A percentile compares a stretch with the other conserved stretches of the same genome.
These are phyloP conservation scores for Gila robusta DNA, from an alignment of 2,797 vertebrate genomes.

Conservation along the genomic window DNA sequence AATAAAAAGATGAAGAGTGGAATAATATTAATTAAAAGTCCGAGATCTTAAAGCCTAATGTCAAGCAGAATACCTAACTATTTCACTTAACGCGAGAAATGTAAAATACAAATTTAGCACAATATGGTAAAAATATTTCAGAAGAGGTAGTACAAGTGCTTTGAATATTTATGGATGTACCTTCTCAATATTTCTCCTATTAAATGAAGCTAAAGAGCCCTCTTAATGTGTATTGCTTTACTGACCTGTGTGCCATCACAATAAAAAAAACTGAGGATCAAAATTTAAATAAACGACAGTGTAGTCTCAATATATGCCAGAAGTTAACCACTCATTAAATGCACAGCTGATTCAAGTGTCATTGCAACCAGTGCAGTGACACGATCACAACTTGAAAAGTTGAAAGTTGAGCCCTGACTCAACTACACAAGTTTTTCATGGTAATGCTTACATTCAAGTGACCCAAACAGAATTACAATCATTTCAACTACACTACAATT, in stretches of 20 bases:
- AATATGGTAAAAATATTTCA: constrained; percentile 2
- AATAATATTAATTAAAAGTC: constrained; percentile 10
- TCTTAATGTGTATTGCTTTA: constrained; percentile 37
- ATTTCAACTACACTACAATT: neutral
- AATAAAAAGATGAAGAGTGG: neutral
- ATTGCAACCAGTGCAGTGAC: neutral
- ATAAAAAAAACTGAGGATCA: neutral
- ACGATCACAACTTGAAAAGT: neutral
- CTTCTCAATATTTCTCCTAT: neutral
- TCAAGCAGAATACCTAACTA: neutral
- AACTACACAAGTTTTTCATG: neutral
- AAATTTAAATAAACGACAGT: neutral
- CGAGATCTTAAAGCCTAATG: neutral
- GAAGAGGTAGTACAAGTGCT: constrained; percentile 41
- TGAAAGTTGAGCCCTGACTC: neutral
- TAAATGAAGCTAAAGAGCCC: constrained; percentile 9
- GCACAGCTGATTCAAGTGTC: neutral
- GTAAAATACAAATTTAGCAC: constrained; percentile 5
- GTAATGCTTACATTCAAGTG: neutral
- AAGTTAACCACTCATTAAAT: neutral
- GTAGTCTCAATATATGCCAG: neutral
- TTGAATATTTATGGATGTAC: neutral
- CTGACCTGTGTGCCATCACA: neutral
- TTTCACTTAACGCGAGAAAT: neutral
- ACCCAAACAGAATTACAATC: neutral